Percentiles rank a stretch among this genome's conserved stretches.
phyloP scores from a whole-genome alignment of 2,797 vertebrate genomes.

The Oryzias dopingdopingensis region DNA sequence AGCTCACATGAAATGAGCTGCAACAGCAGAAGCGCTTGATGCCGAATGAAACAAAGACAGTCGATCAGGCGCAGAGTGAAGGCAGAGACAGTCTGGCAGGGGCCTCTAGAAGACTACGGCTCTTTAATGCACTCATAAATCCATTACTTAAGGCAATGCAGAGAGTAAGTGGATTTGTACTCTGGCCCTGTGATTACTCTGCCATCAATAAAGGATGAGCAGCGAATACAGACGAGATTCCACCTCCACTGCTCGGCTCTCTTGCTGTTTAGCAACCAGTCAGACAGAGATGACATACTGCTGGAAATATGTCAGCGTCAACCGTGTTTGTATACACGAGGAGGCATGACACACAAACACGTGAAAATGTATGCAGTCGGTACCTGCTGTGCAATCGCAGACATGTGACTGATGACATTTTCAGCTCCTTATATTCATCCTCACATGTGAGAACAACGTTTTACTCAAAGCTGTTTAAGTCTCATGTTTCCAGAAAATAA shows the following conservation, averaged over 20 bases:
- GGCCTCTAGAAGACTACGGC: conserved; percentile 68
- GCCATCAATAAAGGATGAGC: conserved; percentile 81
- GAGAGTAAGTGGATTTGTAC: conserved; percentile 80
- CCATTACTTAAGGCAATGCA: conserved; percentile 82
- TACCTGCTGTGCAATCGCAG: not conserved
- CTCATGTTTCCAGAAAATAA: no score
- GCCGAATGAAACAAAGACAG: conserved; percentile 55
- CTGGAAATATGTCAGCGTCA: conserved; percentile 24
- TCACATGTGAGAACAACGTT: not conserved
- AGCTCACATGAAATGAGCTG: conserved; percentile 43
- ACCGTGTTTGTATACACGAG: conserved; percentile 6
- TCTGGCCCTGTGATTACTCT: conserved; percentile 80
- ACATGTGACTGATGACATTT: conserved; percentile 4
- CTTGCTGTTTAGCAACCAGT: conserved; percentile 51
- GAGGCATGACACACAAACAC: conserved; percentile 1
- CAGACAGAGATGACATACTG: conserved; percentile 41
- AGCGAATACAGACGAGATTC: conserved; percentile 73
- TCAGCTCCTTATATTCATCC: not conserved
- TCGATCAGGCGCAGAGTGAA: conserved; percentile 54
- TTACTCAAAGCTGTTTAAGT: not conserved
- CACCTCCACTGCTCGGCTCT: conserved; percentile 51
- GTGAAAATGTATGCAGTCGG: conserved; percentile 14
- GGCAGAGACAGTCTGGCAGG: conserved; percentile 74
- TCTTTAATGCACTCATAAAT: conserved; percentile 83
- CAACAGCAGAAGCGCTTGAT: conserved; percentile 42